phyloP scores from a whole-genome alignment of 92 coral and sea anemone species.

The Desmophyllum pertusum region DNA sequence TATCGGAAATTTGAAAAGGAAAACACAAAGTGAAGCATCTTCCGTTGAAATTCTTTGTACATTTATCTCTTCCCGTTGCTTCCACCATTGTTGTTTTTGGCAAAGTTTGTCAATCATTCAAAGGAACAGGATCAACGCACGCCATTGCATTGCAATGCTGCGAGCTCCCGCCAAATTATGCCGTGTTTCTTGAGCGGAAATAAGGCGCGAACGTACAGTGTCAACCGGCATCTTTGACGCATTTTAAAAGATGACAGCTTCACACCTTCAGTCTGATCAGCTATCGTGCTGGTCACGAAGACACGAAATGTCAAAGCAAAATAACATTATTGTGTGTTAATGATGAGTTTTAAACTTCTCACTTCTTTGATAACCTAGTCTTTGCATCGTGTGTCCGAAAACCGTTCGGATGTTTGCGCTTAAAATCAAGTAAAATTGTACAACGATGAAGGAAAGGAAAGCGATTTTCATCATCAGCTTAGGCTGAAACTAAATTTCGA shows the following conservation, averaged over 20 bases:
- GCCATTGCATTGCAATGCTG: background rate
- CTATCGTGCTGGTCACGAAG: conserved; percentile 28
- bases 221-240: background rate
- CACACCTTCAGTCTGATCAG: background rate
- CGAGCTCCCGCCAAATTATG: background rate
- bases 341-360: background rate
- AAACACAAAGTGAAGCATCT: conserved; percentile 25
- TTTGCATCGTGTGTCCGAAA: background rate
- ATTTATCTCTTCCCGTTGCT: background rate
- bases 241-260: background rate
- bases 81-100: conserved; percentile 8
- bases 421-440: background rate
- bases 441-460: background rate
- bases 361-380: background rate
- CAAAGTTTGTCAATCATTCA: conserved; percentile 8
- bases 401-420: background rate
- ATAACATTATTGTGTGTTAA: background rate
- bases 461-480: background rate
- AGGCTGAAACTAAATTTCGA: background rate
- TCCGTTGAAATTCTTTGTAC: background rate
- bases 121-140: no score
- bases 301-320: background rate
- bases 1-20: background rate
- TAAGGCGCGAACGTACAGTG: background rate
- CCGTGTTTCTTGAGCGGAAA: background rate